Conservation (phyloP, 1,140 invertebrate species). For the Ooceraea biroi region DNA sequence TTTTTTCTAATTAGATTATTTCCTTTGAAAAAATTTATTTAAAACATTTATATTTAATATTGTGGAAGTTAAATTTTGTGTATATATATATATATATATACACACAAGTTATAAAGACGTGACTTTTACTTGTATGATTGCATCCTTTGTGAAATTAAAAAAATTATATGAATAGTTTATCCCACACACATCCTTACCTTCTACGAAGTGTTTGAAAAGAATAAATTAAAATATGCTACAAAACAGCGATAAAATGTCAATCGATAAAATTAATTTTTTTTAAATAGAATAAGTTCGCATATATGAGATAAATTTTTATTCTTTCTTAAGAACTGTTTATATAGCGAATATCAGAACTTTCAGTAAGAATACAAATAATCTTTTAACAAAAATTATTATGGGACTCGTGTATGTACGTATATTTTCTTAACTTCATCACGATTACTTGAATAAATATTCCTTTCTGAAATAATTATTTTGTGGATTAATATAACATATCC, state of each 20-base stretch:
- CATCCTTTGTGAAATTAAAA: too few relatives aligned
- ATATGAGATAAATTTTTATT: slow-evolving; percentile 4
- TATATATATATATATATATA: too few relatives aligned
- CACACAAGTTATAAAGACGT: too few relatives aligned
- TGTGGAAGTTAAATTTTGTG: too few relatives aligned
- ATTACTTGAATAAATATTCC: slow-evolving; percentile 19
- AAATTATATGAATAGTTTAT: too few relatives aligned
- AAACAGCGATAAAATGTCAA: neutral
- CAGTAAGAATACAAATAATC: slow-evolving; percentile 34
- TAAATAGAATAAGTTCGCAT: slow-evolving; percentile 10
- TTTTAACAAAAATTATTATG: too few relatives aligned
- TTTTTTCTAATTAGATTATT: too few relatives aligned
- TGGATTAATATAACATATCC: slow-evolving; percentile 4
- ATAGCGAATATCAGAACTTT: slow-evolving; percentile 45
- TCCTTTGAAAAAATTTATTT: too few relatives aligned
- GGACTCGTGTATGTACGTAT: too few relatives aligned
- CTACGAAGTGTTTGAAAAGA: neutral
- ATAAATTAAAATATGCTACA: neutral
- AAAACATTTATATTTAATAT: too few relatives aligned
- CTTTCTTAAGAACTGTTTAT: slow-evolving; percentile 14
- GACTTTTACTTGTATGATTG: too few relatives aligned
- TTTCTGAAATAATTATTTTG: neutral
- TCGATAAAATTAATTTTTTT: neutral
- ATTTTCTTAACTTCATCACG: neutral
- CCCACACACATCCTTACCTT: neutral